Conservation (phyloP, 2,113 vertebrate genomes). For the Ptilorrhoa leucosticta region DNA sequence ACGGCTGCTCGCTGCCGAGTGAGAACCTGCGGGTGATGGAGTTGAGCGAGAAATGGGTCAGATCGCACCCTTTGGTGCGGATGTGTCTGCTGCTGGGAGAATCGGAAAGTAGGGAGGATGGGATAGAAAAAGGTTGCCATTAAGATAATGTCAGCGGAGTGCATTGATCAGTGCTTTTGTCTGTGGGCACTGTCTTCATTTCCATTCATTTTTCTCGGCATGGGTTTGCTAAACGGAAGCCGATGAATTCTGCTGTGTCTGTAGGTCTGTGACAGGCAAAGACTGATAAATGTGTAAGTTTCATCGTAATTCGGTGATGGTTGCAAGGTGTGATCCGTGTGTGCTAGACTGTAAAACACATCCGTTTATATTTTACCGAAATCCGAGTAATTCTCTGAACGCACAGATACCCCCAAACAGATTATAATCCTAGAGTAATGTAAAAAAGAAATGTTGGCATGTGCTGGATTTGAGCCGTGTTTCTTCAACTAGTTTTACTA, state of each 20-base stretch:
- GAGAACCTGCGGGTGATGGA: slow-evolving; percentile 31
- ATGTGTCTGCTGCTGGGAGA: background rate
- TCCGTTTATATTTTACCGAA: background rate
- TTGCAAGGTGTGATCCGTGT: background rate
- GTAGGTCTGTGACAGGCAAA: background rate
- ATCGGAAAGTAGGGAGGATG: slow-evolving; percentile 31
- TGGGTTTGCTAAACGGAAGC: background rate
- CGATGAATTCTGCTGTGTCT: background rate
- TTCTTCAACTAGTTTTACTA: slow-evolving; percentile 12
- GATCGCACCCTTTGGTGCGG: slow-evolving; percentile 1
- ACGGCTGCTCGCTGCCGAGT: background rate
- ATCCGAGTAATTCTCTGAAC: background rate
- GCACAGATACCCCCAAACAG: background rate
- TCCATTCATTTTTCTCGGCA: background rate
- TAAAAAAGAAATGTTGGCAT: background rate
- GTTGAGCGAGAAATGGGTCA: slow-evolving; percentile 57
- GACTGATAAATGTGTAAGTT: background rate
- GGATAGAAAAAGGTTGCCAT: background rate
- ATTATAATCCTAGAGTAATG: background rate
- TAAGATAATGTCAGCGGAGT: slow-evolving; percentile 7
- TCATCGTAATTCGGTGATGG: background rate
- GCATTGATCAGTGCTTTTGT: slow-evolving; percentile 35
- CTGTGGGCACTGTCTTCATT: slow-evolving; percentile 31
- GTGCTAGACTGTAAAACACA: background rate
- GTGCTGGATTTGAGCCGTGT: background rate